A percentile compares a stretch with the other conserved stretches of the same genome.
Conservation (phyloP, 2,797 vertebrate genomes). For the Poecile montanus region DNA sequence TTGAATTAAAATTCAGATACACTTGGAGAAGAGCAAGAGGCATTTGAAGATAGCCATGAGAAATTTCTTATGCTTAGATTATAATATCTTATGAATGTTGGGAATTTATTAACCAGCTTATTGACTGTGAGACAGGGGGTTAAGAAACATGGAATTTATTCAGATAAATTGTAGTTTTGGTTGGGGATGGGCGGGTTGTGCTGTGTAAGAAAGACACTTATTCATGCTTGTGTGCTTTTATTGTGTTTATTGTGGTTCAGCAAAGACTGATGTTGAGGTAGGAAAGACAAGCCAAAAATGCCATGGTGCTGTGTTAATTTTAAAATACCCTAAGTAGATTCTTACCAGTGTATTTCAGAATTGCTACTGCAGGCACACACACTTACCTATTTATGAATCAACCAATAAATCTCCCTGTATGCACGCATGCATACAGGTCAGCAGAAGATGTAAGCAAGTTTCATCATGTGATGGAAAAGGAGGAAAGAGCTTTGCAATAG, state of each 20-base stretch:
- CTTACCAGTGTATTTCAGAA: not conserved
- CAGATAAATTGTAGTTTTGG: not conserved
- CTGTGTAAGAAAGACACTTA: not conserved
- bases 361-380: not conserved
- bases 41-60: not conserved
- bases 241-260: not conserved
- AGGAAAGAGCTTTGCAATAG: not conserved
- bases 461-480: not conserved
- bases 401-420: not conserved
- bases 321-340: not conserved
- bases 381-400: not conserved
- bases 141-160: not conserved
- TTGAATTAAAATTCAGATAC: not conserved
- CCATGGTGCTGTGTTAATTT: not conserved
- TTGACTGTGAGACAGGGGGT: not conserved
- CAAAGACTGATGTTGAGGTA: not conserved
- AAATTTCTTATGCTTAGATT: not conserved
- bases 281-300: not conserved
- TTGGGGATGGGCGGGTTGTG: not conserved
- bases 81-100: not conserved
- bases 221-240: fast-evolving
- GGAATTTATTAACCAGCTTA: not conserved
- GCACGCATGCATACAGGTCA: not conserved
- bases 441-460: not conserved
- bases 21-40: not conserved